Conservation (phyloP, 37 sponge, comb jelly and placozoan genomes). For the Cladorhizidae sp. region DNA sequence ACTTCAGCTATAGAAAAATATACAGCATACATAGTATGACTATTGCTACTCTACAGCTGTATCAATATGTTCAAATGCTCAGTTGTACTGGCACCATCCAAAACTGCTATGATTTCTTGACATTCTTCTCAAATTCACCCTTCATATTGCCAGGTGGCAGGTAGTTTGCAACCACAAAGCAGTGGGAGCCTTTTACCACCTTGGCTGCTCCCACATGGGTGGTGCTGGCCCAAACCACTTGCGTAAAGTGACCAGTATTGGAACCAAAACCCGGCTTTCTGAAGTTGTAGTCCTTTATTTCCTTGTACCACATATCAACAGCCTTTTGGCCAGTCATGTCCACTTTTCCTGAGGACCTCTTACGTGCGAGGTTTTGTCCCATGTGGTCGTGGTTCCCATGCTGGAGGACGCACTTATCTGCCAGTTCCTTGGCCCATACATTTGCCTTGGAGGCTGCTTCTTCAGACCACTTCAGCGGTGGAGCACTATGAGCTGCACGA, state of each 20-base stretch:
- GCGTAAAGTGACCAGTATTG: constrained; percentile 92
- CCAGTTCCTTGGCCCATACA: constrained; percentile 84
- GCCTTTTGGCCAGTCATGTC: constrained; percentile 49
- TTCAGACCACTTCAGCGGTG: constrained; percentile 58
- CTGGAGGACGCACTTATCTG: constrained; percentile 45
- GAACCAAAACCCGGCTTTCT: constrained; percentile 59
- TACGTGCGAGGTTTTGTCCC: constrained; percentile 85
- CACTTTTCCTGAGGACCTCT: constrained; percentile 43
- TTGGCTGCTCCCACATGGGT: constrained; percentile 71
- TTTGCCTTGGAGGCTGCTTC: constrained; percentile 69
- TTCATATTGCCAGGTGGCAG: constrained; percentile 81
- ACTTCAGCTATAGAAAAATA: no score
- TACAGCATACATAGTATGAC: no score
- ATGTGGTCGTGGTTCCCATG: constrained; percentile 73
- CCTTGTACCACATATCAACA: constrained; percentile 84
- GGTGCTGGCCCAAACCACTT: constrained; percentile 85
- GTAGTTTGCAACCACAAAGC: constrained; percentile 81
- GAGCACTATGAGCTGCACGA: constrained; percentile 72
- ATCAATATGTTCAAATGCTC: no score
- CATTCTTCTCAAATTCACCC: constrained; percentile 59
- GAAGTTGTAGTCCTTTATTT: constrained; percentile 81
- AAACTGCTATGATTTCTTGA: constrained; percentile 25
- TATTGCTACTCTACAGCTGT: no score
- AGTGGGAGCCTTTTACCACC: constrained; percentile 24
- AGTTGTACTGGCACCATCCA: no score